Conservation (phyloP, 35 echinoderm and acorn worm species). For the Heliocidaris tuberculata region DNA sequence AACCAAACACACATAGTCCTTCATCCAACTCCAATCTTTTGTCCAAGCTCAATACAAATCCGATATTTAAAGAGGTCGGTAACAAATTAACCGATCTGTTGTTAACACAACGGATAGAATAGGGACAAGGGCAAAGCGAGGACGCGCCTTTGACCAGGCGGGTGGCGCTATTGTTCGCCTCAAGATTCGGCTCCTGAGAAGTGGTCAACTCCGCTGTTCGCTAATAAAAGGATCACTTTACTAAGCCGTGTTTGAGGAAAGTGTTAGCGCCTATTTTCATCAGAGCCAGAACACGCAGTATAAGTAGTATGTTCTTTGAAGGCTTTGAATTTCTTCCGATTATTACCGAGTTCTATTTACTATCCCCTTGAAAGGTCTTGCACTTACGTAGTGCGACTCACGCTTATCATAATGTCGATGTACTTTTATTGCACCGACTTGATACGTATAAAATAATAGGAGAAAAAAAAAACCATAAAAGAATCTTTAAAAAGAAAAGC, state of each 20-base stretch:
- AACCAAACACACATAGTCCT: neutral
- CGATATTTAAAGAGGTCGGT: conserved; percentile 23
- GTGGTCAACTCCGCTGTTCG: neutral
- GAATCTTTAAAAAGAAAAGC: neutral
- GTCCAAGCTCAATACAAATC: neutral
- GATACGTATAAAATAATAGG: neutral
- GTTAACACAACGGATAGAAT: neutral
- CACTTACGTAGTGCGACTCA: neutral
- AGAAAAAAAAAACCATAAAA: neutral
- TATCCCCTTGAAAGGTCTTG: neutral
- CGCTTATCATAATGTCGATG: neutral
- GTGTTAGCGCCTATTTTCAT: conserved; percentile 2
- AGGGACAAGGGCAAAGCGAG: neutral
- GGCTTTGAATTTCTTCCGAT: conserved; percentile 8
- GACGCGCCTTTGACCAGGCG: conserved; percentile 23
- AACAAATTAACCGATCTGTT: conserved; percentile 20
- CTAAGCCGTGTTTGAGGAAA: conserved; percentile 21
- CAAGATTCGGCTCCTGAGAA: conserved; percentile 13
- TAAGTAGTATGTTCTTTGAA: neutral
- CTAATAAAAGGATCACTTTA: neutral
- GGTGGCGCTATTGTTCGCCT: conserved; percentile 16
- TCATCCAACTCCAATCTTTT: neutral
- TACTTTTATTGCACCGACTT: neutral
- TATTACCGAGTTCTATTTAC: conserved; percentile 1
- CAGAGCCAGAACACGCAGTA: neutral